Base-by-base conservation (phyloP, 2,888 invertebrate genomes). In the Ceramica pisi region DNA sequence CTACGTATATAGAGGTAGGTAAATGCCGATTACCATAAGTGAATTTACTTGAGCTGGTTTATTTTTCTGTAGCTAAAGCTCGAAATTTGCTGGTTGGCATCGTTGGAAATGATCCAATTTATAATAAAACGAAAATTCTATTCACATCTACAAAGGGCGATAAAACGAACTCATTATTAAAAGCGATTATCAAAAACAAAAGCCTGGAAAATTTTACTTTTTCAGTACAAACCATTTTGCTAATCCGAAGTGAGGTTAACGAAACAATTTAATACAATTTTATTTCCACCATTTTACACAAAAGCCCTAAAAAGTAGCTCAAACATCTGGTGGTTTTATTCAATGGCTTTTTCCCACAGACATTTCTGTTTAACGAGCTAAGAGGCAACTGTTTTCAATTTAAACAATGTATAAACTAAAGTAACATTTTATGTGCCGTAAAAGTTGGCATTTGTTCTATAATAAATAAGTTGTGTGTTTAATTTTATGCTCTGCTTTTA, bases 361-460 rank as follows among this genome's bases (percentile, higher is more conserved):
- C 73, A 68, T 70, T 83, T 66, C 61, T 57, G 61, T 81, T 83
- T 85, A 85, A 85, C 87, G 83, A 78, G 67, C 73, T 73, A 35
- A 63, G 61, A 57, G 76, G 63, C 82, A 77, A 81, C 77, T 81
- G 82, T 84, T 82, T 82, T 82, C 82, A 87, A 86, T 85, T 86
- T 83, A 78, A 82, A 82, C 82, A 86, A 78, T 78, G 78, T 81
- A 61, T 72, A 76, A 78, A 80, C 64, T 79, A 75, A 75, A 86
- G 78, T 81, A 80, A 81, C 82, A 73, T 86, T 88, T 89, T 84
- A 88, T 84, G 83, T 74, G 61, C 76, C 68, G 74, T 86, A 82
- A 87, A 86, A 72, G 73, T 76, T 50, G 67, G 63, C 48, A 74
- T 74, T 80, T 78, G 81, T 77, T 71, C 57, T 71, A 68, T 67